A percentile compares a stretch with the other conserved stretches of the same genome.
phyloP scores from a whole-genome alignment of 2,797 vertebrate species.

The Sciurus vulgaris region DNA sequence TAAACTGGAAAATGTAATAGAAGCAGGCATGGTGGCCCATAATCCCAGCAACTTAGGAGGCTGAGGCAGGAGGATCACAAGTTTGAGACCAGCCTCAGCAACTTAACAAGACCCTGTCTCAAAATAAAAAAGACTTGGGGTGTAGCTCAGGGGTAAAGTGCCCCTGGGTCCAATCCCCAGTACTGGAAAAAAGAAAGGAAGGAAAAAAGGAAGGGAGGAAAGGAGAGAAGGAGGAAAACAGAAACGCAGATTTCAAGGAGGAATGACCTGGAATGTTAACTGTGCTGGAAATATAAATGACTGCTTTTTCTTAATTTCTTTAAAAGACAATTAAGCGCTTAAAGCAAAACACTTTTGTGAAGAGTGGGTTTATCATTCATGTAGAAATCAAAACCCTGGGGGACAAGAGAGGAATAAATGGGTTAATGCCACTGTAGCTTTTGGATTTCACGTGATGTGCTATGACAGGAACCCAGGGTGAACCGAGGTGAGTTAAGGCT shows the following conservation, averaged over 20 bases:
- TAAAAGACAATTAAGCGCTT: background rate
- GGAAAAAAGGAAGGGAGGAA: background rate
- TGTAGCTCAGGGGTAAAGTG: too few relatives aligned
- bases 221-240: too few relatives aligned
- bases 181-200: background rate
- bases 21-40: background rate
- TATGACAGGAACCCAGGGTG: background rate
- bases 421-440: background rate
- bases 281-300: background rate
- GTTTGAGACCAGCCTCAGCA: too few relatives aligned
- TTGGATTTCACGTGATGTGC: background rate
- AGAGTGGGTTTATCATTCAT: background rate
- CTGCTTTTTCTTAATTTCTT: background rate
- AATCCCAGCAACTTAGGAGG: background rate
- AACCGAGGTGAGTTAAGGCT: background rate
- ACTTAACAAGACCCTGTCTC: too few relatives aligned
- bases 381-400: background rate
- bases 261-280: background rate
- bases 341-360: background rate
- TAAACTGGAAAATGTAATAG: background rate
- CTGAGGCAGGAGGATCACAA: too few relatives aligned
- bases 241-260: background rate
- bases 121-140: too few relatives aligned
- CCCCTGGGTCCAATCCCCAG: too few relatives aligned
- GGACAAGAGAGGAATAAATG: background rate